Percentiles rank a stretch among this genome's conserved stretches.
Conservation (phyloP, 1,140 invertebrate species). For the Sinonovacula constricta region DNA sequence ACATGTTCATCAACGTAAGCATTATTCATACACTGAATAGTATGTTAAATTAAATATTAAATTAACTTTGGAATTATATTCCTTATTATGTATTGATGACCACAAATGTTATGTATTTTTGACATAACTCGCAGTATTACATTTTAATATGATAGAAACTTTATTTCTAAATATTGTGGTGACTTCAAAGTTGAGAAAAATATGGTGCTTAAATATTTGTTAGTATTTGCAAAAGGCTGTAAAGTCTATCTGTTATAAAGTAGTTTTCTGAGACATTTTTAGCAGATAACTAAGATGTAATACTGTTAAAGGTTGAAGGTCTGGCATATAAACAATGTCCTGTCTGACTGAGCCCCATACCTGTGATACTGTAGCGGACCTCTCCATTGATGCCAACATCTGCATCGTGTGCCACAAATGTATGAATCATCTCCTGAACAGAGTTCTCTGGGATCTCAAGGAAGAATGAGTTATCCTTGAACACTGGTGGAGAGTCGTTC, state of each 20-base stretch:
- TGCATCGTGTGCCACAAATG: constrained; percentile 86
- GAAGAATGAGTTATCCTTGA: constrained; percentile 41
- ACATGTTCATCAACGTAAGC: too few species aligned
- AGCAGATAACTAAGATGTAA: neutral
- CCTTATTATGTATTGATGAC: too few species aligned
- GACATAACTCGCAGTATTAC: too few species aligned
- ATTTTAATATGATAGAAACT: too few species aligned
- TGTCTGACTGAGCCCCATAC: constrained; percentile 80
- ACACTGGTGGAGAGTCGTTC: constrained; percentile 78
- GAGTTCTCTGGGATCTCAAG: constrained; percentile 65
- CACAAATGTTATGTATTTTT: too few species aligned
- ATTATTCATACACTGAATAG: too few species aligned
- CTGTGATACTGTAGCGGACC: constrained; percentile 94
- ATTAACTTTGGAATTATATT: too few species aligned
- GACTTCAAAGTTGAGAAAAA: constrained; percentile 74
- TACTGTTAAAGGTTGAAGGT: constrained; percentile 11
- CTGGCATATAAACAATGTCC: neutral
- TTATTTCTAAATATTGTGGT: too few species aligned
- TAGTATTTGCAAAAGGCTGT: neutral
- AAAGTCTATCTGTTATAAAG: neutral
- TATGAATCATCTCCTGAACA: constrained; percentile 83
- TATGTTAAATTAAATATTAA: too few species aligned
- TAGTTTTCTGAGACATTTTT: neutral
- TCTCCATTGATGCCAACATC: constrained; percentile 92
- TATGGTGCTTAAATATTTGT: neutral